A percentile compares a stretch with the other conserved stretches of the same genome.
Evolutionary conservation across 2,113 vertebrate species (phyloP).

Genomic region (Xenus cinereus): DNA sequence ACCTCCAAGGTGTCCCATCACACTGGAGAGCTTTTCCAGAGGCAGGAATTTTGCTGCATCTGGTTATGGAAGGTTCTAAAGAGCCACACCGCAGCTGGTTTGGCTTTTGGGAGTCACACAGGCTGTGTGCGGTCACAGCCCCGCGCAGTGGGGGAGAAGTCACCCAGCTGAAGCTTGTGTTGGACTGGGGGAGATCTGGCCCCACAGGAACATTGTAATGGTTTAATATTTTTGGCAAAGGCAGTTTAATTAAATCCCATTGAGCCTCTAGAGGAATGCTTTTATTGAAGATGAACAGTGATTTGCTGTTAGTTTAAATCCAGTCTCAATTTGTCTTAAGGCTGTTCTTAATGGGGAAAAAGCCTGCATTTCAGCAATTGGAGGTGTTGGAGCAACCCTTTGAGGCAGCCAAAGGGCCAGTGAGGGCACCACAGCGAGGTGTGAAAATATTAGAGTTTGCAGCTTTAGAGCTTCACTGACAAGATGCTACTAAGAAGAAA

Average conservation of each 20-base stretch:
- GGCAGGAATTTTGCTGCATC: background rate
- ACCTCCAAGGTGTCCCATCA: background rate
- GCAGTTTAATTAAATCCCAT: background rate
- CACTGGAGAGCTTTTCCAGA: background rate
- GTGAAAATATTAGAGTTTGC: background rate
- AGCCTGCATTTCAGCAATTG: background rate
- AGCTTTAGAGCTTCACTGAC: rapidly evolving
- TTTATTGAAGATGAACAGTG: background rate
- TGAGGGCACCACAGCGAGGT: background rate
- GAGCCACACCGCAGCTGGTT: background rate
- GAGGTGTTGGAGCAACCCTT: background rate
- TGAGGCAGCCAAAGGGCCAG: background rate
- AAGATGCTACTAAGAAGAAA: background rate
- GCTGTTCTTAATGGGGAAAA: background rate
- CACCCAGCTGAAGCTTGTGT: background rate
- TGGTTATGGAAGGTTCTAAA: background rate
- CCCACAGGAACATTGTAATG: background rate
- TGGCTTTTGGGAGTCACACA: rapidly evolving
- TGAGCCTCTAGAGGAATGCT: background rate
- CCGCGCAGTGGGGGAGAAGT: background rate
- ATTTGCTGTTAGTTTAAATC: background rate
- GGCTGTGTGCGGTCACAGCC: background rate
- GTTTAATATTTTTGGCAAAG: background rate
- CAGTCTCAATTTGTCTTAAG: background rate
- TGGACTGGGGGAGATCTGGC: background rate